phyloP scores from a whole-genome alignment of 1,140 invertebrate genomes.

The Parapsyche elsis region DNA sequence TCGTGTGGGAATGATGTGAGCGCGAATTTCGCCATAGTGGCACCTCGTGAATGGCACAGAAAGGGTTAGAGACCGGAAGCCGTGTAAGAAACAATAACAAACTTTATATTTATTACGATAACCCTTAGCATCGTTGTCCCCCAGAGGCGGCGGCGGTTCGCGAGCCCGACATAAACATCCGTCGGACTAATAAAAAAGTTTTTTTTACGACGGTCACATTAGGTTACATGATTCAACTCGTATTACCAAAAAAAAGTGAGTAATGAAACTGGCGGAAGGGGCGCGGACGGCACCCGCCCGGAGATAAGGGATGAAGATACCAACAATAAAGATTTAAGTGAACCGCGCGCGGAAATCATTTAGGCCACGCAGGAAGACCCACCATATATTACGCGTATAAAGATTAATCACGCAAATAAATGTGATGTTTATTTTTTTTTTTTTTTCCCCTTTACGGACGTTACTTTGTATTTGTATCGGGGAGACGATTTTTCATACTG shows the following conservation, averaged over 20 bases:
- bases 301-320: constrained; percentile 30
- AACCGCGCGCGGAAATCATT: constrained; percentile 26
- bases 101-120: constrained; percentile 42
- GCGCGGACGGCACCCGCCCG: constrained; percentile 14
- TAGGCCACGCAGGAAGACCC: constrained; percentile 2
- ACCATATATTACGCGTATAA: constrained; percentile 7
- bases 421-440: background rate
- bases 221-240: constrained; percentile 45
- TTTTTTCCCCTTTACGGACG: background rate
- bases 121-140: background rate
- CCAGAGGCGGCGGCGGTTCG: background rate
- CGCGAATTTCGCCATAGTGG: background rate
- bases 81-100: constrained; percentile 33
- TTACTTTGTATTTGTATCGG: background rate
- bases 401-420: constrained; percentile 32
- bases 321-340: constrained; percentile 44
- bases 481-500: background rate
- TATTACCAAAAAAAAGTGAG: constrained; percentile 43
- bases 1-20: background rate
- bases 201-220: constrained; percentile 40
- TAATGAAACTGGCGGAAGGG: constrained; percentile 38
- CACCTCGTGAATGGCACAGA: background rate
- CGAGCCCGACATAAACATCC: constrained; percentile 34
- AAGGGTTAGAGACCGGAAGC: background rate
- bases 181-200: constrained; percentile 42